Evolutionary conservation across 2,888 invertebrate genomes (phyloP).

Genomic region (Amiota mariae): DNA sequence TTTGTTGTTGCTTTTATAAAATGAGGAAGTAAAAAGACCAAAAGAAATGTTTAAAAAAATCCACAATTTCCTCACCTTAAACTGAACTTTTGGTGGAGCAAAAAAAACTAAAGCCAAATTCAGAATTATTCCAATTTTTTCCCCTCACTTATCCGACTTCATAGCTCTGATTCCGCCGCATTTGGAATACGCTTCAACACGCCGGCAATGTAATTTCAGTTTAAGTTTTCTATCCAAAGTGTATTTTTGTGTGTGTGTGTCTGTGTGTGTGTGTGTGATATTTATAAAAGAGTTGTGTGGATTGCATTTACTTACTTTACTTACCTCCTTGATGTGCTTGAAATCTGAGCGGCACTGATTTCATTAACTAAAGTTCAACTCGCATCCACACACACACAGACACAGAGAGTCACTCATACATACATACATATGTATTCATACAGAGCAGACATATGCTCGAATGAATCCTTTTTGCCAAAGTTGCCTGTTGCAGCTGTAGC

Average conservation of each 20-base stretch:
- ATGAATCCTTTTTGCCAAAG: no score
- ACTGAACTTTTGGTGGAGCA: no score
- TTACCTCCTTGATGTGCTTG: conserved; percentile 30
- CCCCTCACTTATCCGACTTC: background rate
- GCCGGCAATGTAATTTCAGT: conserved; percentile 39
- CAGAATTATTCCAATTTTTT: no score
- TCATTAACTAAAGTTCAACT: conserved; percentile 69
- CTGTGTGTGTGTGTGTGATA: background rate
- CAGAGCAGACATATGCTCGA: conserved; percentile 25
- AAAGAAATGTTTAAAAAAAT: no score
- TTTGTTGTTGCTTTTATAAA: no score
- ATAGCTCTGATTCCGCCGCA: background rate
- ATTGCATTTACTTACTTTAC: conserved; percentile 7
- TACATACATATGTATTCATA: conserved; percentile 27
- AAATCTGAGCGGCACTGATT: conserved; percentile 66
- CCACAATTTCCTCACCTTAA: no score
- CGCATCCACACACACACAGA: background rate
- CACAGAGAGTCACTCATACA: background rate
- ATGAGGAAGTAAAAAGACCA: no score
- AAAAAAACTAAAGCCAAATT: no score
- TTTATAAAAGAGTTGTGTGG: background rate
- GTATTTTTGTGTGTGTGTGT: conserved; percentile 12
- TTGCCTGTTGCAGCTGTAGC: no score
- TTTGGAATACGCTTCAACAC: no score
- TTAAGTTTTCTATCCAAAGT: conserved; percentile 21